Evolutionary conservation across 2,888 invertebrate genomes (phyloP).

Genomic region (Neelides folsomi): DNA sequence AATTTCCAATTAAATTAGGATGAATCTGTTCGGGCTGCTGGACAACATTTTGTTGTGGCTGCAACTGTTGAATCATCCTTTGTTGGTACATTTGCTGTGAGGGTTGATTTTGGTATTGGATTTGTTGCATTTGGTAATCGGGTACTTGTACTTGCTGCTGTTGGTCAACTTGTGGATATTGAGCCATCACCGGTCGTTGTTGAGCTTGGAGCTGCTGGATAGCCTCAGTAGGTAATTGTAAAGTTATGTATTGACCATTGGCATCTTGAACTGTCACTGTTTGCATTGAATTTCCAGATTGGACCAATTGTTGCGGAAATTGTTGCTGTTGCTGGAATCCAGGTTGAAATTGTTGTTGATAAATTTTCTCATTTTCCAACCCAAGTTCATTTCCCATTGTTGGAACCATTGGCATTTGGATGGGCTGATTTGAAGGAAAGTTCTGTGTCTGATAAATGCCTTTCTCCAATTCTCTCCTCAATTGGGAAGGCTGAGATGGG

Average conservation of each 20-base stretch:
- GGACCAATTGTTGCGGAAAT: not conserved
- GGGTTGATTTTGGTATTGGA: not conserved
- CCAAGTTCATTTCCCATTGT: not conserved
- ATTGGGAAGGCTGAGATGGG: too few relatives aligned
- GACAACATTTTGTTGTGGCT: not conserved
- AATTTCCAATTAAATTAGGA: too few relatives aligned
- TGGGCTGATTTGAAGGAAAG: too few relatives aligned
- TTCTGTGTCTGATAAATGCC: too few relatives aligned
- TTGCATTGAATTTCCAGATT: not conserved
- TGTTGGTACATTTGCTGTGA: not conserved
- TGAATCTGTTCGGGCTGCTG: not conserved
- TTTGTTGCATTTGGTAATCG: not conserved
- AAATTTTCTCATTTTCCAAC: not conserved
- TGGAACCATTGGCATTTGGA: not conserved
- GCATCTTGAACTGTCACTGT: conserved; percentile 8
- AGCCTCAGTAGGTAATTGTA: conserved; percentile 4
- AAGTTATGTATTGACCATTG: conserved; percentile 3
- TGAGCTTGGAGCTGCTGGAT: conserved; percentile 2
- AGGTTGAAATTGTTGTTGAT: not conserved
- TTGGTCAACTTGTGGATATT: not conserved
- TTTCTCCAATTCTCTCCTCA: too few relatives aligned
- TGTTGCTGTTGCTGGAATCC: not conserved
- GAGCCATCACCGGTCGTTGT: not conserved
- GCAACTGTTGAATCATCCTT: not conserved
- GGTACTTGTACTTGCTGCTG: not conserved